phyloP scores from a whole-genome alignment of 1,140 invertebrate genomes.

The Meloidogyne chitwoodi region DNA sequence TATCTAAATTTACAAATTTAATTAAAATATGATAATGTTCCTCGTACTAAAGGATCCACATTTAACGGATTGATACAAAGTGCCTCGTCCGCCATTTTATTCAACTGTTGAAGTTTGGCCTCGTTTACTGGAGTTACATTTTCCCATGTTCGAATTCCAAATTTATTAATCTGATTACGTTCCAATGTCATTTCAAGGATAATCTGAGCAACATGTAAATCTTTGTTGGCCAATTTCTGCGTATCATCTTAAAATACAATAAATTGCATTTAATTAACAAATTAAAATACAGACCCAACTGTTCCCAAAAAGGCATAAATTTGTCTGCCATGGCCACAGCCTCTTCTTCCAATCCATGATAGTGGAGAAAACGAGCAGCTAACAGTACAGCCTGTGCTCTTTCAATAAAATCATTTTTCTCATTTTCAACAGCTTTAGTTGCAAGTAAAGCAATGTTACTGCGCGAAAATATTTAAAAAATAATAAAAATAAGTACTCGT shows the following conservation, averaged over 20 bases:
- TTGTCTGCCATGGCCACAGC: background rate
- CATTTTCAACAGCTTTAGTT: background rate
- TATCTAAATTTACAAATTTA: background rate
- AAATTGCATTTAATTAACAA: background rate
- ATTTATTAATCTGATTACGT: background rate
- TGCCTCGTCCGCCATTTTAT: slow-evolving; percentile 5
- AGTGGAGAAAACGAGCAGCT: slow-evolving; percentile 7
- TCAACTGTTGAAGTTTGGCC: background rate
- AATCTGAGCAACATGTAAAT: slow-evolving; percentile 12
- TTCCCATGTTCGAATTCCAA: background rate
- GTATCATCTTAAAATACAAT: background rate
- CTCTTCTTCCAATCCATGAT: background rate
- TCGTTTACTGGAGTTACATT: background rate
- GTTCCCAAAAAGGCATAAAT: slow-evolving; percentile 9
- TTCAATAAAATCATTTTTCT: slow-evolving; percentile 1
- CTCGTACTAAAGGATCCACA: slow-evolving; percentile 14
- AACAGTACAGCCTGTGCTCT: background rate
- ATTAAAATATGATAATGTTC: background rate
- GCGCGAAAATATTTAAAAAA: background rate
- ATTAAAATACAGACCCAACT: background rate
- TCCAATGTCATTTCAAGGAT: background rate
- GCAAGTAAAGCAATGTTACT: slow-evolving; percentile 3
- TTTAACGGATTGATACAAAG: slow-evolving; percentile 17
- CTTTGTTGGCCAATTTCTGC: slow-evolving; percentile 4
- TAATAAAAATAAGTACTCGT: background rate